Base-by-base conservation (phyloP, 2,888 invertebrate genomes). In the Tinea semifulvella region DNA sequence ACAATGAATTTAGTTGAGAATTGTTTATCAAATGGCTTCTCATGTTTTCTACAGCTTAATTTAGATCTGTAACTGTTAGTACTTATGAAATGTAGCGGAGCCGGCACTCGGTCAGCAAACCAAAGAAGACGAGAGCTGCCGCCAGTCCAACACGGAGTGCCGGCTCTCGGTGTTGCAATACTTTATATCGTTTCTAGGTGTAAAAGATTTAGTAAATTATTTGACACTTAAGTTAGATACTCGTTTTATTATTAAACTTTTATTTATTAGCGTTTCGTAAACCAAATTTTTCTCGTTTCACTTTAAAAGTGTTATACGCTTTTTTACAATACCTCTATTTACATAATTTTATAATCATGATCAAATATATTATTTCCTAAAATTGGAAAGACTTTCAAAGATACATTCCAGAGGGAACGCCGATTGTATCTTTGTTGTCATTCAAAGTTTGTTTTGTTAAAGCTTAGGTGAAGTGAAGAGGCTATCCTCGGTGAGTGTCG, bases 181-280 rank as follows among this genome's bases (percentile, higher is more conserved):
- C 72, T 71, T 70, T 67, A 61, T 76, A 68, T 74, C 11, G 73
- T 46, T 68, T 39, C 35, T 76, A 77, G 75, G 63, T 75, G 72
- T 79, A 77, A 76, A 70, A 26, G 64, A 65, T 68, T 56, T 79
- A 80, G 77, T 79, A 77, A 80, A 77, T 80, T 79, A 79, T 80
- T 79, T 76, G 74, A 70, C 72, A 68, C 65, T 67, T 77, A 71
- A 74, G 70, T 75, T 75, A 80, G 68, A 64, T 63, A 66, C 63
- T 68, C 68, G 65, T 68, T 73, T 71, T 44, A 18, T 71, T 69
- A 72, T 64, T 67, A 63, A 72, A 69, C 68, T 71, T 46, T 69
- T 76, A 76, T 77, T 79, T 73, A 75, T 75, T 76, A 26, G 56
- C 68, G 64, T 63, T 64, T 65, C 66, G 59, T 68, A 65, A 63